A percentile compares a stretch with the other conserved stretches of the same genome.
Evolutionary conservation across 2,888 invertebrate species (phyloP).

Genomic region (Eumerus sabulonum): DNA sequence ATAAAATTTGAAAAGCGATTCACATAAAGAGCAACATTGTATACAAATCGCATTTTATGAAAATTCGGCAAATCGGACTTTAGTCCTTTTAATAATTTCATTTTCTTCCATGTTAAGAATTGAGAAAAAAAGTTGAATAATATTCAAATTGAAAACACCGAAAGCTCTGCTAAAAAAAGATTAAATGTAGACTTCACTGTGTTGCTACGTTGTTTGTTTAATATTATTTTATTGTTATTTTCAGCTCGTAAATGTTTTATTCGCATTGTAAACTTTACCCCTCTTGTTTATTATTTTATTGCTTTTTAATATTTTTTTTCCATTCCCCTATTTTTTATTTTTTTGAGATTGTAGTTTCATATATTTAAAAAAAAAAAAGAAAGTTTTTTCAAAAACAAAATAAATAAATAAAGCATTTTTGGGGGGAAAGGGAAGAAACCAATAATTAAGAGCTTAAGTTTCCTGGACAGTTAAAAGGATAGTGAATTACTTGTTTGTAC

Average conservation of each 20-base stretch:
- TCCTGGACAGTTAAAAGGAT: constrained; percentile 34
- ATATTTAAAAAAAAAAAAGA: constrained; percentile 35
- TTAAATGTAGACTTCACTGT: constrained; percentile 11
- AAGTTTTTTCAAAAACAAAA: constrained; percentile 51
- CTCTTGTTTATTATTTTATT: constrained; percentile 58
- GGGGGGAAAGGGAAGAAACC: constrained; percentile 56
- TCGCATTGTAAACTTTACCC: constrained; percentile 63
- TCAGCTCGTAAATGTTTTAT: constrained; percentile 22
- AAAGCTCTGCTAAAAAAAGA: constrained; percentile 58
- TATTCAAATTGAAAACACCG: constrained; percentile 54
- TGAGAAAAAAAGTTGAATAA: constrained; percentile 30
- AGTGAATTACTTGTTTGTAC: constrained; percentile 27
- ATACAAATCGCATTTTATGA: constrained; percentile 1
- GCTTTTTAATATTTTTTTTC: constrained; percentile 25
- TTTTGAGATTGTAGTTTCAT: constrained; percentile 17
- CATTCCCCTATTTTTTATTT: constrained; percentile 44
- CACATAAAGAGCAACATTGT: constrained; percentile 64
- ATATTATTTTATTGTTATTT: constrained; percentile 21
- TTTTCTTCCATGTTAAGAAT: constrained; percentile 37
- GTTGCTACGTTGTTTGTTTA: constrained; percentile 21
- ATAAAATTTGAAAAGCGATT: constrained; percentile 64
- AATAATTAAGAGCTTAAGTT: constrained; percentile 62
- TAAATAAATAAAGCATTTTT: constrained; percentile 17
- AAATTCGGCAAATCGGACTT: neutral
- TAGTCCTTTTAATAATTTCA: constrained; percentile 3